Base-by-base conservation (phyloP, 2,797 vertebrate genomes). In the Takifugu rubripes region DNA sequence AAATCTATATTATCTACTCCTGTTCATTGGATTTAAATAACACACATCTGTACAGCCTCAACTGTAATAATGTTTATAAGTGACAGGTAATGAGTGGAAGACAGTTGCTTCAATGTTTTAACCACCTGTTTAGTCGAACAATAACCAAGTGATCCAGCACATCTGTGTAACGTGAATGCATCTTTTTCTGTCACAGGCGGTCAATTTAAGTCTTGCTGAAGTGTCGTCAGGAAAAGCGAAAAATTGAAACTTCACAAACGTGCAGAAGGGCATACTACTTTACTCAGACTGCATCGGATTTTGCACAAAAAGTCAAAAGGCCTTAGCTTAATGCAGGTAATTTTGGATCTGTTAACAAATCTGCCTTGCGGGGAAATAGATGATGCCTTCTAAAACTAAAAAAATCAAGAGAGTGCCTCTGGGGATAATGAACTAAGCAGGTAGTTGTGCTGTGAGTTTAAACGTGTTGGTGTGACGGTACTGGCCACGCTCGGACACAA, bases 261-360 rank as follows among this genome's bases (percentile, higher is more conserved):
- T 59, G 53, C 65, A 63, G 52, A 68, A 59, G 70, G 76, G 73
- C 55, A 55, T 65, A 69, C 60, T 64, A 74, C 26, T 63, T 21
- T 64, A 75, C 63, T 77, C 75, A 71, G 70, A 87, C 70, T 69
- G 81, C 77, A 54, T 70, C 75, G 49, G 77, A 83, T 88, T 88
- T 90, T 90, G 89, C 87, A 90, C 88, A 85, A 68, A 65, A 81
- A 77, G 66, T 86, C 86, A 72, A 78, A 79, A 87, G 84, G 84
- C 86, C 87, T 89, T 85, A 83, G 72, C 79, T 78, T 63, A 68
- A 68, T 64, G 79, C 78, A 81, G 74, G 72, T 84, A 59, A 56
- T 69, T 47, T 11, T 21, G 10, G 67, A 61, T 85, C 59, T 78
- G 66, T 69, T 72, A 60, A 81, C 60, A 79, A 77, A 79, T 84